Percentiles rank a stretch among this genome's conserved stretches.
phyloP scores from a whole-genome alignment of 2,797 vertebrate genomes.

The Rhinoraja longicauda region DNA sequence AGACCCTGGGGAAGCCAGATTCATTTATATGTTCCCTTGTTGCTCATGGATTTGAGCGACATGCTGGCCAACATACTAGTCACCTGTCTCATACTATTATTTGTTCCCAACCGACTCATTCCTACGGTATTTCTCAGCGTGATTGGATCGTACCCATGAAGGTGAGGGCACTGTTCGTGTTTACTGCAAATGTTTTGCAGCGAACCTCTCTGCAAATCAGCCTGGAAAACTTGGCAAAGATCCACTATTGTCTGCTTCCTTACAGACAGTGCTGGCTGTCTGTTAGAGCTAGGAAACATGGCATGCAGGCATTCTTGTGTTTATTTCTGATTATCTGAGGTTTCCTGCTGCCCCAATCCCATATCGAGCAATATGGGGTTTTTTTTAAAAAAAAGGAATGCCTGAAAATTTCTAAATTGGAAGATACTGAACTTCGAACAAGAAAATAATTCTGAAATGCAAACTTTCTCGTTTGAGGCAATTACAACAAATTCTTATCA shows the following conservation, averaged over 20 bases:
- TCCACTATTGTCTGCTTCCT: slow-evolving; percentile 32
- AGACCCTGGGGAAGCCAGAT: background rate
- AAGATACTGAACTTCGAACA: background rate
- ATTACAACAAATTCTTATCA: slow-evolving; percentile 20
- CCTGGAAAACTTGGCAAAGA: slow-evolving; percentile 23
- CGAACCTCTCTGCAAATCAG: slow-evolving; percentile 15
- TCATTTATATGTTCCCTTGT: background rate
- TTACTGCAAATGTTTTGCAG: slow-evolving; percentile 25
- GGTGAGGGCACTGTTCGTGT: slow-evolving; percentile 21
- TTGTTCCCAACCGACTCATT: background rate
- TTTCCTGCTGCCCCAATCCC: background rate
- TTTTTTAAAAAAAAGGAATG: background rate
- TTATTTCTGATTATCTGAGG: background rate
- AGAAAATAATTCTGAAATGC: background rate
- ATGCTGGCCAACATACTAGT: slow-evolving; percentile 15
- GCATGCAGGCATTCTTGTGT: background rate
- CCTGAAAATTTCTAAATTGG: background rate
- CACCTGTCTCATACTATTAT: background rate
- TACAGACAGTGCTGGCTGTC: background rate
- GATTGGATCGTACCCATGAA: slow-evolving; percentile 8
- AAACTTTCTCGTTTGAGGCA: slow-evolving; percentile 8
- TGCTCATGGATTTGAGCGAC: slow-evolving; percentile 3
- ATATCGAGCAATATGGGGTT: background rate
- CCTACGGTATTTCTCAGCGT: background rate
- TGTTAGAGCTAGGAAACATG: background rate